Evolutionary conservation across 2,888 invertebrate genomes (phyloP), one percentile per base, ranked within the genome.

Genomic region (Rhaphigaster nebulosa): DNA sequence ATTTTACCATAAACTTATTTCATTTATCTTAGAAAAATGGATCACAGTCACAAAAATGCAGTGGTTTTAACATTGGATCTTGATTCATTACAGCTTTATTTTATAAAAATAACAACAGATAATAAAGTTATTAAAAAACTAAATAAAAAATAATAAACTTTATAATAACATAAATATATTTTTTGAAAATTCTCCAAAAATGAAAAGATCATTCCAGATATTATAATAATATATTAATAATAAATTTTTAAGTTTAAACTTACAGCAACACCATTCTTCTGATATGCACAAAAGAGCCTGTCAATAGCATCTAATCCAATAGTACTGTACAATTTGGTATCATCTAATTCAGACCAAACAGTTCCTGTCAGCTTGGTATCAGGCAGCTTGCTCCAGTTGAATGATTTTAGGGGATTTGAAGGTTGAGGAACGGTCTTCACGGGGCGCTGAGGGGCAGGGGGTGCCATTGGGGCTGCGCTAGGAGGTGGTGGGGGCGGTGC

Each of bases 361-460:
- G 99, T 99, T 20, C 98, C 99, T 92, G 96, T 96, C 3, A 99
- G 95, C 93, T 98, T 98, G 76, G 96, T 96, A 92, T 98, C 98
- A 0, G 98, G 98, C 91, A 99, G 95, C 93, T 98, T 99, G 90
- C 98, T 97, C 99, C 99, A 99, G 94, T 99, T 99, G 95, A 99
- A 98, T 90, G 98, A 98, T 94, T 99, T 99, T 90, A 99, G 94
- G 0, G 98, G 98, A 94, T 98, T 98, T 12, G 97, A 96, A 0
- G 99, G 98, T 93, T 97, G 97, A 23, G 99, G 99, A 91, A 98
- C 97, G 94, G 98, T 97, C 94, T 98, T 98, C 94, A 93, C 93
- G 26, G 93, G 92, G 34, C 92, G 92, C 70, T 93, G 93, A 0
- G 93, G 93, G 1, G 93, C 93, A 0, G 93, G 92, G 4, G 93